phyloP scores from a whole-genome alignment of 2,888 invertebrate genomes.

The Trachelus iudaicus region DNA sequence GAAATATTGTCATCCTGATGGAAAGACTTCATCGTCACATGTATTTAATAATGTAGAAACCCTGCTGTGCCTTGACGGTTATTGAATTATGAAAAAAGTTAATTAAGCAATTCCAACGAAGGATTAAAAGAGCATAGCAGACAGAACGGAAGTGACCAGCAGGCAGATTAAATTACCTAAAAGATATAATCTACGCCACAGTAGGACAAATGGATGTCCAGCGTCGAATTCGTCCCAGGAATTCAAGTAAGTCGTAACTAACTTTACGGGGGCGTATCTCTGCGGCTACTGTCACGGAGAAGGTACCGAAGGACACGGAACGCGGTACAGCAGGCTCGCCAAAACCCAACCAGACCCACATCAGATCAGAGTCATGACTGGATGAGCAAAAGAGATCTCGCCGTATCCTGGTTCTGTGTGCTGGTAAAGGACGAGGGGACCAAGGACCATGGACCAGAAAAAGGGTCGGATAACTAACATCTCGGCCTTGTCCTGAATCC shows the following conservation, averaged over 20 bases:
- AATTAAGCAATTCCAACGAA: neutral
- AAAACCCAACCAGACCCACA: neutral
- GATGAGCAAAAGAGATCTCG: neutral
- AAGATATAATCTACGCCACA: neutral
- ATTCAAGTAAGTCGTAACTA: neutral
- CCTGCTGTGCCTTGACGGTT: neutral
- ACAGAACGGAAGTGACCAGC: neutral
- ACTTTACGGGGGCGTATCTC: neutral
- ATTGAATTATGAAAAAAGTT: neutral
- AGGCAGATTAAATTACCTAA: neutral
- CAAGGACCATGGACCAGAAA: neutral
- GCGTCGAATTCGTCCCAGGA: neutral
- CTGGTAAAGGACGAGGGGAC: neutral
- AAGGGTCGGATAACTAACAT: neutral
- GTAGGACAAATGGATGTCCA: neutral
- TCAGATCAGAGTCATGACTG: neutral
- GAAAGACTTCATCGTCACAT: neutral
- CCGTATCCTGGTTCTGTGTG: neutral
- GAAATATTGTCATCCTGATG: neutral
- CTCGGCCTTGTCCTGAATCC: neutral
- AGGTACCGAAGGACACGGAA: neutral
- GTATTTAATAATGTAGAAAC: neutral
- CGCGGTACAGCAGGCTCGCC: neutral
- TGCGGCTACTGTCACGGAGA: neutral
- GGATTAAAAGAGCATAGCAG: neutral